A percentile compares a stretch with the other conserved stretches of the same genome.
These are phyloP conservation scores for Polypedilum vanderplanki DNA, from an alignment of 1,140 invertebrate species.

Conservation along the genomic window DNA sequence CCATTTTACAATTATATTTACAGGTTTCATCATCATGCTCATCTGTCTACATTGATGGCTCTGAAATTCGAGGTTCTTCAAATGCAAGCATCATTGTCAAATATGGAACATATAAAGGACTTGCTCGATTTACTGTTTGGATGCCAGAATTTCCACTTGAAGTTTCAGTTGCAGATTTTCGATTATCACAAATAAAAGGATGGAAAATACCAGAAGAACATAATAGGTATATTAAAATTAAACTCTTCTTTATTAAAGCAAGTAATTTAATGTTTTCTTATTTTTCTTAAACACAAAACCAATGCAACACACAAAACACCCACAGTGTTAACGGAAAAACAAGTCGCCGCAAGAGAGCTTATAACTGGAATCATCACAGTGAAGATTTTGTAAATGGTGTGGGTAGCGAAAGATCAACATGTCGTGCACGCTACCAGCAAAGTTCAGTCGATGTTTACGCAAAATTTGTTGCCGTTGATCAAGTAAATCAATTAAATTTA, in stretches of 20 bases:
- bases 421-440: conserved; percentile 81
- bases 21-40: conserved; percentile 94
- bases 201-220: conserved; percentile 78
- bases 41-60: conserved; percentile 93
- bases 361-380: conserved; percentile 42
- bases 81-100: conserved; percentile 91
- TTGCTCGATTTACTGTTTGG: conserved; percentile 89
- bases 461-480: conserved; percentile 80
- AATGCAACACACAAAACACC: no score
- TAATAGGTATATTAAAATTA: conserved; percentile 43
- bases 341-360: conserved; percentile 50
- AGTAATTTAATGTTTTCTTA: no score
- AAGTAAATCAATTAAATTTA: no score
- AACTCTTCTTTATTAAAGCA: neutral
- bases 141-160: conserved; percentile 92
- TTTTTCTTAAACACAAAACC: no score
- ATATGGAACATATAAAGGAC: conserved; percentile 83
- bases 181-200: conserved; percentile 84
- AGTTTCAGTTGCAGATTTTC: conserved; percentile 77
- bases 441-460: conserved; percentile 84
- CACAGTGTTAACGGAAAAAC: conserved; percentile 41
- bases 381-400: conserved; percentile 52
- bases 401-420: conserved; percentile 54
- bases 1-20: no score
- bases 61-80: conserved; percentile 87